These are phyloP conservation scores for Heliornis fulica DNA, from an alignment of 2,113 vertebrate genomes.

Conservation along the genomic window DNA sequence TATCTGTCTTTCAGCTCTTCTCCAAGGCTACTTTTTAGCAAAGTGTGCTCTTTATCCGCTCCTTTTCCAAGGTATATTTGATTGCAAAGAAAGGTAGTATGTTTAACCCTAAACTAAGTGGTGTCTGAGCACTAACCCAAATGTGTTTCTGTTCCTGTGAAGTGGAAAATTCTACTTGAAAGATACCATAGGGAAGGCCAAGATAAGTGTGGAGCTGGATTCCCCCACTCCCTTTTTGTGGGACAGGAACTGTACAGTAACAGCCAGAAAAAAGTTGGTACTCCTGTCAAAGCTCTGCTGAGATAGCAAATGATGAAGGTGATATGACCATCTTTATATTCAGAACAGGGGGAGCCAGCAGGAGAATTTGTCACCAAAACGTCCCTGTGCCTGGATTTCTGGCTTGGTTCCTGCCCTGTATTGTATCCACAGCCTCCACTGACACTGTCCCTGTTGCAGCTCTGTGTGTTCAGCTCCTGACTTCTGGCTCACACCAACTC, in stretches of 20 bases:
- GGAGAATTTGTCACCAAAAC: background rate
- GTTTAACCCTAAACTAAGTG: too few species aligned
- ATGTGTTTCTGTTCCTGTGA: too few species aligned
- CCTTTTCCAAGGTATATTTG: too few species aligned
- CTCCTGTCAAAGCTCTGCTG: background rate
- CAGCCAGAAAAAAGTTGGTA: background rate
- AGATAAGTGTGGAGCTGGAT: background rate
- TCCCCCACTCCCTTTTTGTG: background rate
- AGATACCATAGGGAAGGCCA: background rate
- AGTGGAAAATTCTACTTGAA: too few species aligned
- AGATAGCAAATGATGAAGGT: background rate
- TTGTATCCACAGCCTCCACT: background rate
- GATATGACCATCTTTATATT: background rate
- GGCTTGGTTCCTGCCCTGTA: background rate
- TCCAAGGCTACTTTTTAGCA: too few species aligned
- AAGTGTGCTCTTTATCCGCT: too few species aligned
- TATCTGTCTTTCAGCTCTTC: too few species aligned
- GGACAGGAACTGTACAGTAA: background rate
- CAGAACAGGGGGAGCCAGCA: background rate
- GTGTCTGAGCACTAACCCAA: too few species aligned
- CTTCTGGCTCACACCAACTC: background rate
- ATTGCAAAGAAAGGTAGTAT: too few species aligned
- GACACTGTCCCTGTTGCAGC: accelerated
- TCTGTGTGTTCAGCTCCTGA: background rate
- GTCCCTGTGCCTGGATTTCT: accelerated